Base-by-base conservation (phyloP, 1,140 invertebrate genomes). In the Frieseomelitta varia region DNA sequence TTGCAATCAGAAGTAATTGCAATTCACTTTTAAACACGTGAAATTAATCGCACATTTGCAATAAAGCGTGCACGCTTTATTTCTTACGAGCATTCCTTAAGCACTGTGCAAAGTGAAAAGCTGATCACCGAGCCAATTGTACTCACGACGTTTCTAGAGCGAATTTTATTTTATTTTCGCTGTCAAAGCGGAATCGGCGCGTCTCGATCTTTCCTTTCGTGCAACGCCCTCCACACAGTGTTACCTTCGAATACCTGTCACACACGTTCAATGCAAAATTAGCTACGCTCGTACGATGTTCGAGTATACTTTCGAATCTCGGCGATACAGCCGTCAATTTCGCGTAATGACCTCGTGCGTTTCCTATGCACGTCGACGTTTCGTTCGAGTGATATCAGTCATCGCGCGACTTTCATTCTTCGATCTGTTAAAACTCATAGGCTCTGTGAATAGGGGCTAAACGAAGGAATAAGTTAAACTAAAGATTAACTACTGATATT, bases 261-360 rank as follows among this genome's bases (percentile, higher is more conserved):
- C 67, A 27, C 61, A n/a, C 34, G 21, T 58, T 51, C 30, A 78
- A 83, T 58, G 56, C 74, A 8, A 61, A 83, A 78, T 83, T 78
- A 78, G 58, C 58, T 65, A 83, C 19, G 30, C 55, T 78, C 27
- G 21, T 76, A 56, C 58, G 65, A 77, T 34, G 21, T 53, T 24
- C 55, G 39, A 72, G 79, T 72, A 73, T 84, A 76, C 76, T 79
- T 79, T 79, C 67, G 68, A 47, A 65, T 55, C 68, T 21, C 24
- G 11, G 24, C 53, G 24, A 79, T 79, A 72, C 65, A 72, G 55
- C 76, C 63, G 76, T 84, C 81, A 79, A 61, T 82, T 73, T 61
- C 68, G 75, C 55, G 30, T 55, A 83, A 47, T 61, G 81, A 77
- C 19, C 65, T 69, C 71, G 27, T 69, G 27, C 61, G 71, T 67